Percentiles rank a stretch among this genome's conserved stretches.
Conservation (phyloP, 2,797 vertebrate species). For the Selene dorsalis region DNA sequence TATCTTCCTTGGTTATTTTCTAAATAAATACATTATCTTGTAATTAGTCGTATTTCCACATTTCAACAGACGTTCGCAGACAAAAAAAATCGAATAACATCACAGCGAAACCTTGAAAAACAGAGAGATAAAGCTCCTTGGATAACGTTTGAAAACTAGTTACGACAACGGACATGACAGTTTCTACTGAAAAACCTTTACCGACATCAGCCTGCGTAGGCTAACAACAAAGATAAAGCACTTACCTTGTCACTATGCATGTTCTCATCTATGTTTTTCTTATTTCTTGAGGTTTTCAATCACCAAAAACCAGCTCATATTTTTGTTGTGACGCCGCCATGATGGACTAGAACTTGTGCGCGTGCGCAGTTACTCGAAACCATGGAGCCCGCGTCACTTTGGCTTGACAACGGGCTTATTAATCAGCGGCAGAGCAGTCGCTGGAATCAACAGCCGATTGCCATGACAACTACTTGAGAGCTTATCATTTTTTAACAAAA, state of each 20-base stretch:
- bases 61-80: neutral
- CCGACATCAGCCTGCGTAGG: rapidly evolving
- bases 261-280: constrained; percentile 28
- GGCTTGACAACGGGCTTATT: constrained; percentile 77
- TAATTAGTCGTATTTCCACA: neutral
- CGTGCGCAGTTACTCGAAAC: constrained; percentile 76
- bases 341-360: constrained; percentile 40
- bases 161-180: neutral
- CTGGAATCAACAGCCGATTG: constrained; percentile 43
- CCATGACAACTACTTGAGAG: constrained; percentile 37
- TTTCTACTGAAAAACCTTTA: neutral
- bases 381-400: constrained; percentile 75
- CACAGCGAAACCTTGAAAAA: neutral
- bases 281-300: constrained; percentile 7
- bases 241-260: constrained; percentile 82
- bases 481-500: neutral
- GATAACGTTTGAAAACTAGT: neutral
- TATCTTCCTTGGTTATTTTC: constrained; percentile 93
- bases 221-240: neutral
- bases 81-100: neutral
- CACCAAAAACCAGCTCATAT: constrained; percentile 27
- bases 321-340: constrained; percentile 77
- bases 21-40: constrained; percentile 49
- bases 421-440: constrained; percentile 65
- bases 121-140: neutral